Evolutionary conservation across 1,140 invertebrate species (phyloP).

Genomic region (Lepidostoma basale): DNA sequence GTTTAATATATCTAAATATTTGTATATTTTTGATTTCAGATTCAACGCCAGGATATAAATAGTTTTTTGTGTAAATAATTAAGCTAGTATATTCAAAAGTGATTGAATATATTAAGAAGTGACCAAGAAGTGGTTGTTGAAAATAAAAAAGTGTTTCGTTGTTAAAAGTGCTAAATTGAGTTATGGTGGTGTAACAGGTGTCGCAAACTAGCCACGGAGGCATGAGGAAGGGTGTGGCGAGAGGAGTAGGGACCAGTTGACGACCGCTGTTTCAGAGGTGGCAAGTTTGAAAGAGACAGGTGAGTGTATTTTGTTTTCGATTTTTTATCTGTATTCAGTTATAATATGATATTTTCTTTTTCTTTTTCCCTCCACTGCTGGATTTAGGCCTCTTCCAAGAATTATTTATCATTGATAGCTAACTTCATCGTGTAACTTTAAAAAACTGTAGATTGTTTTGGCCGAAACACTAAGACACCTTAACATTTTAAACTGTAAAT

Average conservation of each 20-base stretch:
- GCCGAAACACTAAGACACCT: too few species aligned
- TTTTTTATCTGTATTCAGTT: not conserved
- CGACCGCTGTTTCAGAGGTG: slow-evolving; percentile 19
- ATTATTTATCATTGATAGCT: not conserved
- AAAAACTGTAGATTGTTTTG: too few species aligned
- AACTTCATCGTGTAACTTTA: too few species aligned
- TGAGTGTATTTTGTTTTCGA: too few species aligned
- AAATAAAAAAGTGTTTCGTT: not conserved
- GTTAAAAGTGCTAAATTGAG: not conserved
- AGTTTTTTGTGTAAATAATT: not conserved
- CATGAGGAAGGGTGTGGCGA: not conserved
- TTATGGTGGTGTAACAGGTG: not conserved
- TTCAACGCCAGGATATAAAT: not conserved
- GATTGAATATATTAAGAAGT: not conserved
- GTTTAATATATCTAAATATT: not conserved
- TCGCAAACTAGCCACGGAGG: not conserved
- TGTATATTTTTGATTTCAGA: not conserved
- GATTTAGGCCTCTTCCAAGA: not conserved
- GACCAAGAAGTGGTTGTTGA: not conserved
- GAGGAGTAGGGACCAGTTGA: not conserved
- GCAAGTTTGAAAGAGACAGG: slow-evolving; percentile 11
- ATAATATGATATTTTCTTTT: not conserved
- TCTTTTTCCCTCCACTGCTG: not conserved
- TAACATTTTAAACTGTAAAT: too few species aligned
- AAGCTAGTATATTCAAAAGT: not conserved